Evolutionary conservation across 2,113 vertebrate species (phyloP), one percentile per base, ranked within the genome.

Genomic region (rat (Rattus norvegicus)): DNA sequence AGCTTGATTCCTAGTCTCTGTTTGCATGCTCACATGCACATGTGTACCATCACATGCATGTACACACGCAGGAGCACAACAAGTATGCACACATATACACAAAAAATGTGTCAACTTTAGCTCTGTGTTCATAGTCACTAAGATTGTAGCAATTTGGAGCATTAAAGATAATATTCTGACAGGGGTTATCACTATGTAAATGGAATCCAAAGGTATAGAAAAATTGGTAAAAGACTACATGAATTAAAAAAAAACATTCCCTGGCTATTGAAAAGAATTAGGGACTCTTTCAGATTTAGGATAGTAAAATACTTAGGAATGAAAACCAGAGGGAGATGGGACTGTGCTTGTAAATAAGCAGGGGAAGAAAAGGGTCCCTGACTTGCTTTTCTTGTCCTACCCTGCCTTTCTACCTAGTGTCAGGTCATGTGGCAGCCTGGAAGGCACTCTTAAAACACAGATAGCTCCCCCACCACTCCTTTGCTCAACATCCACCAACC

Each of bases 401-500:
- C 39, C 30, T 75, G 90, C 43, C n/a, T 26, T 91, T 19, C 56
- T 11, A 17, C 56, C 33, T 8, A 30, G 49, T 39, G 43, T 89
- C 67, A 85, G 63, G 13, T 84, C 79, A 73, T 0, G 17, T 49
- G 17, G 33, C 3, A 79, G 49, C 63, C 52, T 76, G 13, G 2
- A 33, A 2, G 63, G 83, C 22, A 47, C 20, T 89, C 92, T 92
- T 43, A 86, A 95, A 89, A 92, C 39, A 33, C 33, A 94, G 43
- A 80, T 0, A 10, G 59, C 30, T 89, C 69, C 26, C 54, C 52
- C 52, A 47, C 56, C 63, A 39, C 36, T 61, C 61, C 22, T 16
- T n/a, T 92, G 67, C 81, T 95, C 56, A 89, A 94, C 95, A 86
- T 30, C 54, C 61, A 91, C 76, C 61, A 56, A 61, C 76, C 52